These are phyloP conservation scores for Synaphobranchus kaupii DNA, from an alignment of 2,797 vertebrate genomes.

Conservation along the genomic window DNA sequence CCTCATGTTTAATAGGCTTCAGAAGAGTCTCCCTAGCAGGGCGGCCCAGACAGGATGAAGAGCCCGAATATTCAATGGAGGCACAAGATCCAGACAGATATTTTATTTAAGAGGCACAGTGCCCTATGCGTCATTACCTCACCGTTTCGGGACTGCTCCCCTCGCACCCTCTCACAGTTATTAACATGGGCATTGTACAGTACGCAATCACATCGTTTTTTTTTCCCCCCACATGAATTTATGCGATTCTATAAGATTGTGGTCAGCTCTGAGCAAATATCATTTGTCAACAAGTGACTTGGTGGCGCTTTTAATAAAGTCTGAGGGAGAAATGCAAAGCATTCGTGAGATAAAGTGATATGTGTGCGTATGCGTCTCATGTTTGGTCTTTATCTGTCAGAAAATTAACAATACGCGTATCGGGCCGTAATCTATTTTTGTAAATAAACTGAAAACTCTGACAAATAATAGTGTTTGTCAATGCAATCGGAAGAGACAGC, in stretches of 20 bases:
- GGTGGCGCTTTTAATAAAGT: background rate
- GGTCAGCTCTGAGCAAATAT: slow-evolving; percentile 25
- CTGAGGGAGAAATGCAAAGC: slow-evolving; percentile 23
- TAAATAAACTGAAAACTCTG: background rate
- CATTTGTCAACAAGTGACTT: background rate
- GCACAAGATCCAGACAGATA: slow-evolving; percentile 17
- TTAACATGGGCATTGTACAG: slow-evolving; percentile 33
- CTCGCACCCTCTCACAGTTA: slow-evolving; percentile 29
- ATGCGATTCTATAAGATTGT: slow-evolving; percentile 34
- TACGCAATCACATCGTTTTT: background rate
- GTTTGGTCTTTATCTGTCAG: background rate
- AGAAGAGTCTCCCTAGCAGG: slow-evolving; percentile 9
- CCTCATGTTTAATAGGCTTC: slow-evolving; percentile 26
- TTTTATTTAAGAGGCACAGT: slow-evolving; percentile 33
- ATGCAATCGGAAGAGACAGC: background rate
- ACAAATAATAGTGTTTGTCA: background rate
- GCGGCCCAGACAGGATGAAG: slow-evolving; percentile 10
- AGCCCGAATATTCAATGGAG: slow-evolving; percentile 7
- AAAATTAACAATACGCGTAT: background rate
- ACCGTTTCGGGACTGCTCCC: background rate
- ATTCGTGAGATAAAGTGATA: background rate
- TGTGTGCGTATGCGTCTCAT: background rate
- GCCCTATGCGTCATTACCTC: slow-evolving; percentile 25
- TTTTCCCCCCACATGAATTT: background rate
- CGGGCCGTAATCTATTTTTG: background rate